Evolutionary conservation across 64 coral and sea anemone genomes (phyloP).

Genomic region (Porites australiensis): DNA sequence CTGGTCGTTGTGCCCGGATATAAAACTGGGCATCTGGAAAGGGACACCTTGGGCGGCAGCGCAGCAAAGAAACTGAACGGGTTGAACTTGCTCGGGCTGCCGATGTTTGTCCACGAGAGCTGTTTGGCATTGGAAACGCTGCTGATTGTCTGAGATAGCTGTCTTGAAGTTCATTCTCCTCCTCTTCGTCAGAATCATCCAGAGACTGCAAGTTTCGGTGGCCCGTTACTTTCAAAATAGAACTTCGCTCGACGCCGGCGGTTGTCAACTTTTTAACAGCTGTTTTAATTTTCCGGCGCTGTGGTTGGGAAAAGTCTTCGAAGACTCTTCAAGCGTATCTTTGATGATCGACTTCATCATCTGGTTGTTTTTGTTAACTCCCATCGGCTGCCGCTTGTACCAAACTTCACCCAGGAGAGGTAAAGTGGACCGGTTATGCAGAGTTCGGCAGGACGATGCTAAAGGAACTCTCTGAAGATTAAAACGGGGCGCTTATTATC

Average conservation of each 20-base stretch:
- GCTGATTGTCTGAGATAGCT: constrained; percentile 7
- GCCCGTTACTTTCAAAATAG: constrained; percentile 35
- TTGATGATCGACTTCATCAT: constrained; percentile 52
- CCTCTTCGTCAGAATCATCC: constrained; percentile 13
- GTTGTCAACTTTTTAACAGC: not conserved
- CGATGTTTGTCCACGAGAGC: not conserved
- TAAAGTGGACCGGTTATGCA: constrained; percentile 18
- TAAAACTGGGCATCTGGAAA: not conserved
- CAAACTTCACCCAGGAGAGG: constrained; percentile 1
- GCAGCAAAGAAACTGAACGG: not conserved
- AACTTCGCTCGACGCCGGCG: not conserved
- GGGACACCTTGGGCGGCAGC: not conserved
- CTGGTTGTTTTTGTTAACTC: constrained; percentile 56
- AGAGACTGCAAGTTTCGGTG: constrained; percentile 12
- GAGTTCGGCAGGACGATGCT: constrained; percentile 12
- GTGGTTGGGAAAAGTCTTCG: constrained; percentile 49
- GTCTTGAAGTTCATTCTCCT: not conserved
- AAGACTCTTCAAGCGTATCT: not conserved
- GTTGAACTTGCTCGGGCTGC: not conserved
- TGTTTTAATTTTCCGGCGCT: constrained; percentile 47
- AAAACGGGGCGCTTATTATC: constrained; percentile 51
- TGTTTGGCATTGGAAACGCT: not conserved
- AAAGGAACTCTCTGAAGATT: constrained; percentile 40
- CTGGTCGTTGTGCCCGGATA: constrained; percentile 4
- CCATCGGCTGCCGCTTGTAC: constrained; percentile 68